phyloP scores from a whole-genome alignment of 2,888 invertebrate species.

The Myopa testacea region DNA sequence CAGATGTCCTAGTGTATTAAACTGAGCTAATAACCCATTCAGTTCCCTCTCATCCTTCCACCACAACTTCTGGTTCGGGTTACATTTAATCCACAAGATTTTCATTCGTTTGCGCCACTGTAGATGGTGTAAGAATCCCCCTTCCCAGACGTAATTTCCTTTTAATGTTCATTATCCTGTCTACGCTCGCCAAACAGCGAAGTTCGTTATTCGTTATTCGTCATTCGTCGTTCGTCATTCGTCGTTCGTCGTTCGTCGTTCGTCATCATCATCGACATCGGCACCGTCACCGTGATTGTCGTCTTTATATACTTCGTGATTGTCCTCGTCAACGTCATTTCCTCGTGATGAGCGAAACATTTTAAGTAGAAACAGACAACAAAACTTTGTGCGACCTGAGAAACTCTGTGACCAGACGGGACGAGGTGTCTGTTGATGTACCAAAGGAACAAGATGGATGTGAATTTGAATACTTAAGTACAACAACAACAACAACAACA shows the following conservation, averaged over 20 bases:
- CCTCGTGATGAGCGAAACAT: conserved; percentile 16
- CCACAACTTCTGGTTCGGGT: neutral
- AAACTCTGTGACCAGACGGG: neutral
- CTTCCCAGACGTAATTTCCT: neutral
- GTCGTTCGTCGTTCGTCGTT: no score
- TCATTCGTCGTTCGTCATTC: neutral
- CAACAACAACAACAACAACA: conserved; percentile 22
- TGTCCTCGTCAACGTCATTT: conserved; percentile 4
- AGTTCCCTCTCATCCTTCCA: neutral
- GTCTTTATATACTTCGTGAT: conserved; percentile 18
- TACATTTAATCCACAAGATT: neutral
- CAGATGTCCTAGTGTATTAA: neutral
- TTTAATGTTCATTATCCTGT: conserved; percentile 27
- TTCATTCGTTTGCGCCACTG: conserved; percentile 5
- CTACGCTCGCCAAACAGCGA: conserved; percentile 1
- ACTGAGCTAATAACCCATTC: neutral
- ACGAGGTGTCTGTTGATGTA: neutral
- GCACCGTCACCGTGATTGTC: conserved; percentile 2
- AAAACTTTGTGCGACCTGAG: neutral
- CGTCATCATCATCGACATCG: neutral
- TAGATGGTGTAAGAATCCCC: neutral
- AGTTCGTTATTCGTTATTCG: neutral
- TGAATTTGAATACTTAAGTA: conserved; percentile 37
- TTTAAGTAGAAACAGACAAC: conserved; percentile 15
- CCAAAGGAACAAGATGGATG: conserved; percentile 22